phyloP scores from a whole-genome alignment of 2,113 vertebrate species.

The Aptenodytes forsteri region DNA sequence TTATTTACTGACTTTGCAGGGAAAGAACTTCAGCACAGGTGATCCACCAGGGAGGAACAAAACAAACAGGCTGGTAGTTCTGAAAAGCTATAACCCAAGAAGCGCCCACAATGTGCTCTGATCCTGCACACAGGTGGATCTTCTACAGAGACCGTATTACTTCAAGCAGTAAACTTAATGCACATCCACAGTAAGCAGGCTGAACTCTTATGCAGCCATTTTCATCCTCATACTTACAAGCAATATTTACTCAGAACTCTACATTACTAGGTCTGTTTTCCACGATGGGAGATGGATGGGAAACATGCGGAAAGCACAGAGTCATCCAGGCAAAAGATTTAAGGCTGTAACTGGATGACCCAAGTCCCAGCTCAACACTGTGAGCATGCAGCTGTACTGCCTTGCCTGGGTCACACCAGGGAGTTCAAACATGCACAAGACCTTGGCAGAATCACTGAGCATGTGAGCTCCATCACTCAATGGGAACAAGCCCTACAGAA shows the following conservation, averaged over 20 bases:
- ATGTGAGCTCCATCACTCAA: background rate
- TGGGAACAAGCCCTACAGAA: background rate
- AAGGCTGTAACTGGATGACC: background rate
- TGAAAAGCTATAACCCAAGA: background rate
- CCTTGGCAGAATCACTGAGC: background rate
- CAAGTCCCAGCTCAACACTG: background rate
- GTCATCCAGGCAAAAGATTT: background rate
- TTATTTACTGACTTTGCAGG: background rate
- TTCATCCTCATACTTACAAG: background rate
- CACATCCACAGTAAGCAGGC: background rate
- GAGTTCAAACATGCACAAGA: background rate
- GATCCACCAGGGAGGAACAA: background rate
- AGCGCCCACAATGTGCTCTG: rapidly evolving
- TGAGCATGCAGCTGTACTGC: background rate
- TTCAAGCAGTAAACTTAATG: background rate
- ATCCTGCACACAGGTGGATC: background rate
- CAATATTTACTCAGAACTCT: background rate
- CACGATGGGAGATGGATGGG: background rate
- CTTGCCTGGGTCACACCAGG: background rate
- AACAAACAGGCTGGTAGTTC: background rate
- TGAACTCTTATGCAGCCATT: background rate
- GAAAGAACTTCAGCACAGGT: background rate
- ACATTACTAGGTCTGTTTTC: background rate
- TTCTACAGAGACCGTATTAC: background rate
- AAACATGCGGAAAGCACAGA: background rate